phyloP scores from a whole-genome alignment of 1,140 invertebrate species.

The Paraescarpia echinospica region DNA sequence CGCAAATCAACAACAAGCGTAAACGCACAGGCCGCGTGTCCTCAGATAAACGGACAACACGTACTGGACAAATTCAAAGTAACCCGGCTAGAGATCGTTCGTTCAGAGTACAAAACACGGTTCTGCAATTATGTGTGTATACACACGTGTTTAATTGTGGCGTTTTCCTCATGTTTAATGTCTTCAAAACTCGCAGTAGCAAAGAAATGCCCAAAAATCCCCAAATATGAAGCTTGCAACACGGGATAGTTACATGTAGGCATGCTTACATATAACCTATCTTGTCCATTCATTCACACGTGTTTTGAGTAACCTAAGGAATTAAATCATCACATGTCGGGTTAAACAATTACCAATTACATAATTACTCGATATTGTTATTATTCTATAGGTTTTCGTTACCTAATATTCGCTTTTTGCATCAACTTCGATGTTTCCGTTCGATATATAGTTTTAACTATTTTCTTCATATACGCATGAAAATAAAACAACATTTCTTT shows the following conservation, averaged over 20 bases:
- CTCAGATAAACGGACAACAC: neutral
- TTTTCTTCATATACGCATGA: neutral
- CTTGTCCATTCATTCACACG: neutral
- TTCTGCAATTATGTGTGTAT: neutral
- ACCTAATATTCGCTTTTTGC: neutral
- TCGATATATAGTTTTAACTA: neutral
- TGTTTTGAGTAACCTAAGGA: neutral
- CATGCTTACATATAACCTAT: neutral
- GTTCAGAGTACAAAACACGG: neutral
- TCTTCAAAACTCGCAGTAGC: neutral
- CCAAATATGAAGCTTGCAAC: too few relatives aligned
- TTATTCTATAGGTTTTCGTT: neutral
- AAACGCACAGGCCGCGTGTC: neutral
- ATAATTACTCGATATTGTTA: neutral
- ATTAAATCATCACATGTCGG: neutral
- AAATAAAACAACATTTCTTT: neutral
- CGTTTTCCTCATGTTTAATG: neutral
- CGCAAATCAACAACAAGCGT: neutral
- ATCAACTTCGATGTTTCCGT: neutral
- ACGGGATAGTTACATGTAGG: neutral
- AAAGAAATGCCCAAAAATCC: neutral
- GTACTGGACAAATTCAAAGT: neutral
- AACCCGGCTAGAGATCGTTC: neutral
- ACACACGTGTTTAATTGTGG: neutral
- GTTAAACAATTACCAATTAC: neutral